Base-by-base conservation (phyloP, 2,888 invertebrate genomes). In the Pheosia tremula region DNA sequence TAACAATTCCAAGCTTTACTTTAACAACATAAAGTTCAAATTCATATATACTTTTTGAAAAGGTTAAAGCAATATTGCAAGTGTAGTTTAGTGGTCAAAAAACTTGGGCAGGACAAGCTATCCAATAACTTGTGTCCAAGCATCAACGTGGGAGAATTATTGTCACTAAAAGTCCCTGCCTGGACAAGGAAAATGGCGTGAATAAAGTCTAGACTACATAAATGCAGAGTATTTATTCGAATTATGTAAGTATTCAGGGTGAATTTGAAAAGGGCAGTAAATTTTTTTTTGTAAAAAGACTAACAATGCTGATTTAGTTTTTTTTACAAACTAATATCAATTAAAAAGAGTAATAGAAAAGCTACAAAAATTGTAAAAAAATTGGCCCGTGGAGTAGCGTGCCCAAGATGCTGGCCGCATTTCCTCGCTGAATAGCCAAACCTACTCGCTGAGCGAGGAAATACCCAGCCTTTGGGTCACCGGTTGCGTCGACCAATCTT, bases 1-100 rank as follows among this genome's bases (percentile, higher is more conserved):
- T 4, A 36, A 6, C 4, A 52, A 49, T 49, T 36, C n/a, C 49
- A 49, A 49, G 24, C 13, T 52, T 36, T 36, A 52, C 13, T 52
- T 7, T 52, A 7, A 9, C 3, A 36, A 52, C 36, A 0, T 5
- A 52, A 36, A 36, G 52, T 36, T 52, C 9, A 36, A 52, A 36
- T 52, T 52, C 52, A 11, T 8, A 36, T 36, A 24, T 24, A 36
- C 36, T 9, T 36, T 36, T 5, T 3, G 9, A 6, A 36, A 36
- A 52, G 11, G 4, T 36, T 52, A 3, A 52, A 36, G 7, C 36
- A 36, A 7, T 36, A 7, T 52, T 52, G 52, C 24, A 52, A 52
- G 36, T 36, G 3, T 2, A 43, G 43, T 52, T 52, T 0, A 52
- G 4, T 63, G 71, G 74, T 72, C 69, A 72, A 75, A 69, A 76